These are phyloP conservation scores for Holcopasites calliopsidis DNA, from an alignment of 1,140 invertebrate species.

Conservation along the genomic window DNA sequence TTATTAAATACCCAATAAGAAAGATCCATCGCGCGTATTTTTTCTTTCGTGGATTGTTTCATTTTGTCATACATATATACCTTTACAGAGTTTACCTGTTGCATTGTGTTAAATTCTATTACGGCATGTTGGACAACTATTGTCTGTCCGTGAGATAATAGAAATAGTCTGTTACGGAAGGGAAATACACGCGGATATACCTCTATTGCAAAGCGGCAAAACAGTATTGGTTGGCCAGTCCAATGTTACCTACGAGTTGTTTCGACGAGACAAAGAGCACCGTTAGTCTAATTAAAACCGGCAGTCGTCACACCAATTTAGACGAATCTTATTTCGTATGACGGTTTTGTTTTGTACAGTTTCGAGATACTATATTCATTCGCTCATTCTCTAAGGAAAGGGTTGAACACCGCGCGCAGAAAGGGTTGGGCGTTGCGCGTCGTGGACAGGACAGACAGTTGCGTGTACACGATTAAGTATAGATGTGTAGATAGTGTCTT, in stretches of 20 bases:
- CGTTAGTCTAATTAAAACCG: constrained; percentile 37
- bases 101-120: constrained; percentile 6
- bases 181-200: background rate
- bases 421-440: background rate
- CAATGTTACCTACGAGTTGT: constrained; percentile 70
- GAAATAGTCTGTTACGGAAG: background rate
- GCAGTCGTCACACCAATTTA: constrained; percentile 45
- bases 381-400: constrained; percentile 32
- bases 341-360: constrained; percentile 63
- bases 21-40: background rate
- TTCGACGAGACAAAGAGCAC: constrained; percentile 43
- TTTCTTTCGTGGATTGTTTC: background rate
- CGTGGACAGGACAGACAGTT: too few species aligned
- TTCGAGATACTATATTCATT: constrained; percentile 48
- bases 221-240: constrained; percentile 64
- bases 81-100: constrained; percentile 13
- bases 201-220: constrained; percentile 46
- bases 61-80: background rate
- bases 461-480: constrained; percentile 55
- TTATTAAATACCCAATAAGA: background rate
- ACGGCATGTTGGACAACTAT: constrained; percentile 4
- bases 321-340: constrained; percentile 49
- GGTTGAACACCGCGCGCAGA: background rate
- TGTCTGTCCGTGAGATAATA: background rate
- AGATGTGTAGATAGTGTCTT: constrained; percentile 70